These are phyloP conservation scores for Chironomus riparius DNA, from an alignment of 2,888 invertebrate species.

Conservation along the genomic window DNA sequence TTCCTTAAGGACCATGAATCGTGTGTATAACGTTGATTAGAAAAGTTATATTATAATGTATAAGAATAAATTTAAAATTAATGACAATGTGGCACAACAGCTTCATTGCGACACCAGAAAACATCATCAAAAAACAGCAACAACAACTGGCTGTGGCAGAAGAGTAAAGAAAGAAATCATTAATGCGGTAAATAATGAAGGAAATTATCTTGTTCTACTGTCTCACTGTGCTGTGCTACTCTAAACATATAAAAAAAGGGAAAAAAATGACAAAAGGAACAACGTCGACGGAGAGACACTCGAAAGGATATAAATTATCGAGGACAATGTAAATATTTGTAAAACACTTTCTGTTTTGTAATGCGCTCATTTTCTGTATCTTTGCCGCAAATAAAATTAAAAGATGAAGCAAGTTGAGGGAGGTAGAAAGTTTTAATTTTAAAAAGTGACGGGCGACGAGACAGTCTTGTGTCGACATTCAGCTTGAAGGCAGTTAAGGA, in stretches of 20 bases:
- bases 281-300: not conserved
- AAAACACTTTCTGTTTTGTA: conserved; percentile 3
- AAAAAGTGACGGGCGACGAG: too few species aligned
- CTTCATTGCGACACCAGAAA: not conserved
- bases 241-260: not conserved
- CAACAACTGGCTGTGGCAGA: not conserved
- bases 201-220: conserved; percentile 9
- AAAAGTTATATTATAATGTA: not conserved
- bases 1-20: not conserved
- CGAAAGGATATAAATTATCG: conserved; percentile 7
- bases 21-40: not conserved
- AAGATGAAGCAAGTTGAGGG: not conserved
- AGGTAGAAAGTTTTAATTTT: too few species aligned
- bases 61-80: conserved; percentile 15
- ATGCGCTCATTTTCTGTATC: not conserved
- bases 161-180: not conserved
- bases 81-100: conserved; percentile 1
- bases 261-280: not conserved
- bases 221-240: not conserved
- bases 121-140: not conserved
- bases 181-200: conserved; percentile 19
- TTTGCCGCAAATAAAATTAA: too few species aligned
- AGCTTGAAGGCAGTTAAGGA: not conserved
- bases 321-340: conserved; percentile 27
- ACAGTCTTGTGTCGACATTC: too few species aligned